A percentile compares a stretch with the other conserved stretches of the same genome.
phyloP scores from a whole-genome alignment of 2,113 vertebrate species.

The Melierax canorus region DNA sequence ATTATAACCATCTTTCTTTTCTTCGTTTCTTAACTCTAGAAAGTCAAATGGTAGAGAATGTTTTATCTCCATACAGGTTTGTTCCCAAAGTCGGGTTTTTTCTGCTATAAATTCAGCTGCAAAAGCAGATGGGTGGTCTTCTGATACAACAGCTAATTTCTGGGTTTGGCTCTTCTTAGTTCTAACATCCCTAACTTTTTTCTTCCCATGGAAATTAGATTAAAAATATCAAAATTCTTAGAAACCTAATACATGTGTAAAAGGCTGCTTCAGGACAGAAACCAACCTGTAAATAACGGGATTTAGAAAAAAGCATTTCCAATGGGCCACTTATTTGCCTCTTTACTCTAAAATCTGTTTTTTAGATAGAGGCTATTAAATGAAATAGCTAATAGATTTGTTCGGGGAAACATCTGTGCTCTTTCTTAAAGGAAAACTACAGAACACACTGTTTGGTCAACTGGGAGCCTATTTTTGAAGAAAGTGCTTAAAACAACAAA shows the following conservation, averaged over 20 bases:
- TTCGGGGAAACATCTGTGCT: not conserved
- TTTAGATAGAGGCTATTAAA: not conserved
- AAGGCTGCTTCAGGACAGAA: not conserved
- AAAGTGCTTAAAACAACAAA: not conserved
- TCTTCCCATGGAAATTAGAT: not conserved
- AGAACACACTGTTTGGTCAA: not conserved
- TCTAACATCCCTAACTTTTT: not conserved
- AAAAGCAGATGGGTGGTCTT: not conserved
- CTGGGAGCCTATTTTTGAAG: not conserved
- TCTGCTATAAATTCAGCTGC: not conserved
- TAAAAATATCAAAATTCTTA: not conserved
- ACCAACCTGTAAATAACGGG: not conserved
- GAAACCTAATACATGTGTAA: not conserved
- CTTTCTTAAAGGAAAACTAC: not conserved
- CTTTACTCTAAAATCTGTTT: not conserved
- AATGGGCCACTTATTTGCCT: not conserved
- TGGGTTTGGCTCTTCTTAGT: not conserved
- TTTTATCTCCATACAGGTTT: not conserved
- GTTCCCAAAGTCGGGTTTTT: not conserved
- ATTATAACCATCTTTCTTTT: not conserved
- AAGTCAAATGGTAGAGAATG: not conserved
- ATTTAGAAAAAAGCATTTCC: not conserved
- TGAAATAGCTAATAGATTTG: not conserved
- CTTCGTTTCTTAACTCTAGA: not conserved
- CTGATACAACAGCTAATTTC: not conserved